A percentile compares a stretch with the other conserved stretches of the same genome.
phyloP scores from a whole-genome alignment of 2,113 vertebrate genomes.

The Formicarius rufipectus region DNA sequence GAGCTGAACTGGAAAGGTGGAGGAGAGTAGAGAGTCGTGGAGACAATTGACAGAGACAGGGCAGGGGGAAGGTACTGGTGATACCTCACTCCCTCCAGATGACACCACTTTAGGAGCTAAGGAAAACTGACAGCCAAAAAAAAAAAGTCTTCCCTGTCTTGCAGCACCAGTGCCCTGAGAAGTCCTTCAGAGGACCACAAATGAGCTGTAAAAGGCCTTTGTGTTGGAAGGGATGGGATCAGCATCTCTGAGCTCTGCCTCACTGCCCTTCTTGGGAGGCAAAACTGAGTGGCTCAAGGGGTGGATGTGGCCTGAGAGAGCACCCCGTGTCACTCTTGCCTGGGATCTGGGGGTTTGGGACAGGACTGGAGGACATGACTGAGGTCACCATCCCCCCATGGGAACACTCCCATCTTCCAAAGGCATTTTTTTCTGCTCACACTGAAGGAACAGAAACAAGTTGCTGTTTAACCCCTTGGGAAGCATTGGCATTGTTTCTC shows the following conservation, averaged over 20 bases:
- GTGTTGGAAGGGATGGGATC: neutral
- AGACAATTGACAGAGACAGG: constrained; percentile 49
- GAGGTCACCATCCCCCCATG: neutral
- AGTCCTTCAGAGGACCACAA: neutral
- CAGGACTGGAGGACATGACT: neutral
- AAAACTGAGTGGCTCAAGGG: neutral
- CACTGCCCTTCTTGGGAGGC: fast-evolving
- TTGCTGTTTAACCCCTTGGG: neutral
- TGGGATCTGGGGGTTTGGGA: neutral
- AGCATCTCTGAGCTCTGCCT: neutral
- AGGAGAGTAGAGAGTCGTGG: neutral
- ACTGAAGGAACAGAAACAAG: neutral
- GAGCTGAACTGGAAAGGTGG: constrained; percentile 48
- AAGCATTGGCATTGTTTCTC: neutral
- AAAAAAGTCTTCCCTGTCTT: neutral
- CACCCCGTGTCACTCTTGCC: neutral
- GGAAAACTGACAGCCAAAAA: neutral
- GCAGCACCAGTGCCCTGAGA: neutral
- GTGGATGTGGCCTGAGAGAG: neutral
- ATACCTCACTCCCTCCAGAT: neutral
- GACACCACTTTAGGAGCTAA: neutral
- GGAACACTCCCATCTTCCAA: neutral
- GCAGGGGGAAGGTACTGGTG: neutral
- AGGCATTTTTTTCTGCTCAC: neutral
- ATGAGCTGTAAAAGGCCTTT: neutral